Conservation (phyloP, 2,113 vertebrate species). For the Pavo muticus region DNA sequence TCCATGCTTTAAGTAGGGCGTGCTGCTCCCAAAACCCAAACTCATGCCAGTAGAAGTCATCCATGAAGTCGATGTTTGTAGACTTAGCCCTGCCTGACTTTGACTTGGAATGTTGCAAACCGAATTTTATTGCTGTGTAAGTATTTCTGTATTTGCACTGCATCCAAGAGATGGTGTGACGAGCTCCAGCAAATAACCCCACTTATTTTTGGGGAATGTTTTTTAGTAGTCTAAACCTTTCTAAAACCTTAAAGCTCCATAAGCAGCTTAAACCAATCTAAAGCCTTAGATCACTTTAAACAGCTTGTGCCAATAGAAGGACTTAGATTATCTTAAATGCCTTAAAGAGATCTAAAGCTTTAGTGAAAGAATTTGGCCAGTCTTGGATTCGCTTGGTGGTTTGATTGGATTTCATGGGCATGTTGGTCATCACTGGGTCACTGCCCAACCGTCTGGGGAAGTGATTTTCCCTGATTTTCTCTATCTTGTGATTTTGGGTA, state of each 20-base stretch:
- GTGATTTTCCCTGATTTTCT: not conserved
- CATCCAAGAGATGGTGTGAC: not conserved
- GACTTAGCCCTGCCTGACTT: not conserved
- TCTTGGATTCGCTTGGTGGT: not conserved
- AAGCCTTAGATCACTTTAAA: constrained; percentile 72
- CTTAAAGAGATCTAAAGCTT: constrained; percentile 68
- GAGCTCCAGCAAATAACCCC: not conserved
- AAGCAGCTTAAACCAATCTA: constrained; percentile 67
- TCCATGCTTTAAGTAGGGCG: not conserved
- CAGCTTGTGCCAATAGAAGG: constrained; percentile 65
- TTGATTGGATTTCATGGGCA: not conserved
- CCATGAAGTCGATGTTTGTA: not conserved
- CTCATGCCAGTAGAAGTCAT: not conserved
- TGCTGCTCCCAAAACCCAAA: not conserved
- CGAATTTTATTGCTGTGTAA: rapidly evolving
- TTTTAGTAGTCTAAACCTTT: constrained; percentile 63
- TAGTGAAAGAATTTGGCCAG: constrained; percentile 19
- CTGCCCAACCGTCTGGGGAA: not conserved
- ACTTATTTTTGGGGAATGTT: constrained; percentile 16
- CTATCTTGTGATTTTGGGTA: not conserved
- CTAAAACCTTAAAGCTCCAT: constrained; percentile 63
- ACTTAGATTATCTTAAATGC: constrained; percentile 63
- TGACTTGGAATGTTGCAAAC: not conserved
- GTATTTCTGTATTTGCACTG: rapidly evolving
- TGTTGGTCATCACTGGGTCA: not conserved